A percentile compares a stretch with the other conserved stretches of the same genome.
These are phyloP conservation scores for Drosophila pectinifera DNA, from an alignment of 1,140 invertebrate genomes.

Conservation along the genomic window DNA sequence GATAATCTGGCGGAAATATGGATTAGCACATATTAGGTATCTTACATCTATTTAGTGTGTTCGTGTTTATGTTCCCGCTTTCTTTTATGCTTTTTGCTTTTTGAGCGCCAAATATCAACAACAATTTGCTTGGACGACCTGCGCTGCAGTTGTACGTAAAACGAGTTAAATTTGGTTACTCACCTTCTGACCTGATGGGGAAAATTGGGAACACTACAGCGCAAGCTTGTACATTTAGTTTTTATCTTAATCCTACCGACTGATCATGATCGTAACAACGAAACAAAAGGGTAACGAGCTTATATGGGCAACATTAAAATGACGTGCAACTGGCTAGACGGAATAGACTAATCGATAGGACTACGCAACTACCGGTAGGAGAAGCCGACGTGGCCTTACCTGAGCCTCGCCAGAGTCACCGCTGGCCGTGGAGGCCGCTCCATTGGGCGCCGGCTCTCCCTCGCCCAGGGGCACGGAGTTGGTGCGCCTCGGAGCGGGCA, in stretches of 20 bases:
- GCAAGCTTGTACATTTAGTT: slow-evolving; percentile 33
- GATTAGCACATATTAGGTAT: slow-evolving; percentile 78
- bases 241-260: slow-evolving; percentile 44
- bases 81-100: slow-evolving; percentile 3
- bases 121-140: slow-evolving; percentile 67
- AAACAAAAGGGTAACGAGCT: slow-evolving; percentile 51
- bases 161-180: slow-evolving; percentile 16
- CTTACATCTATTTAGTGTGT: slow-evolving; percentile 49
- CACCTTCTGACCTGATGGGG: slow-evolving; percentile 23
- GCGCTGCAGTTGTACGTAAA: slow-evolving; percentile 24
- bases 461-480: slow-evolving; percentile 79
- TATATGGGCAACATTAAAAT: slow-evolving; percentile 74
- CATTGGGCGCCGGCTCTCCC: slow-evolving; percentile 45
- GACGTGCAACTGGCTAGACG: slow-evolving; percentile 70
- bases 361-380: slow-evolving; percentile 36
- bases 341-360: slow-evolving; percentile 18
- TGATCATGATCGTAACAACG: slow-evolving; percentile 57
- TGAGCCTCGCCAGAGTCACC: slow-evolving; percentile 70
- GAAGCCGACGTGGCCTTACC: slow-evolving; percentile 53
- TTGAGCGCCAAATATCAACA: slow-evolving; percentile 68
- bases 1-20: slow-evolving; percentile 68
- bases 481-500: slow-evolving; percentile 85
- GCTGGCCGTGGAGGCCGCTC: slow-evolving; percentile 63
- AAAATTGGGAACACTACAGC: slow-evolving; percentile 13
- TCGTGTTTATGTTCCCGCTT: slow-evolving; percentile 30